A percentile compares a stretch with the other conserved stretches of the same genome.
Evolutionary conservation across 1,140 invertebrate genomes (phyloP).

Genomic region (Brachionus manjavacas): DNA sequence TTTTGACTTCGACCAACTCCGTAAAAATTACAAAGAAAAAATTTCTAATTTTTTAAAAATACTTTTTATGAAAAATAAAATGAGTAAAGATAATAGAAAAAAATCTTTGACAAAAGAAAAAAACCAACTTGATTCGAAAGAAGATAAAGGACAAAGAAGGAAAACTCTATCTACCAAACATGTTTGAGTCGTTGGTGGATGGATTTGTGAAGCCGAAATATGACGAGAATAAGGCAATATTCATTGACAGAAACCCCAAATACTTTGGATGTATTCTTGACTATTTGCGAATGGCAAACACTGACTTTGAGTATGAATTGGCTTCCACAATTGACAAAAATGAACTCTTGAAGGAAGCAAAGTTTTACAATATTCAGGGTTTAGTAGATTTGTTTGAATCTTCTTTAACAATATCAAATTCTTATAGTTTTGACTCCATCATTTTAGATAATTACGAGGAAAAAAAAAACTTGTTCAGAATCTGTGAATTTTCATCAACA

Average conservation of each 20-base stretch:
- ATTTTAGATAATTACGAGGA: background rate
- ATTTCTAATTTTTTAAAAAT: too few species aligned
- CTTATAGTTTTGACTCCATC: background rate
- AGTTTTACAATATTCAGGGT: conserved; percentile 28
- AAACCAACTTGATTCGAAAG: too few species aligned
- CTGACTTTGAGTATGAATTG: conserved; percentile 1
- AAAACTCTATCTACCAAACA: background rate
- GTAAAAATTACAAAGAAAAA: too few species aligned
- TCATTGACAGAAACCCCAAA: conserved; percentile 2
- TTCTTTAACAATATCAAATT: too few species aligned
- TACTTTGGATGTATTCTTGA: conserved; percentile 4
- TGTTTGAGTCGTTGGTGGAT: background rate
- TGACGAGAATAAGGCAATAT: background rate
- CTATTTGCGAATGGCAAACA: conserved; percentile 5
- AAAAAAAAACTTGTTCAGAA: background rate
- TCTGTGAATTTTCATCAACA: background rate
- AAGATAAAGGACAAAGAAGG: background rate
- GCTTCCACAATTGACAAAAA: background rate
- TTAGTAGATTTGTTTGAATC: background rate
- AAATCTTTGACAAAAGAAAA: background rate
- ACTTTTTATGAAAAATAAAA: too few species aligned
- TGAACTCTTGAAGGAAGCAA: conserved; percentile 7
- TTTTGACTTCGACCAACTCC: too few species aligned
- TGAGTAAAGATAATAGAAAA: background rate
- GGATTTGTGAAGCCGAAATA: background rate